phyloP scores from a whole-genome alignment of 2,113 vertebrate species.

The Cryptotis parvus region DNA sequence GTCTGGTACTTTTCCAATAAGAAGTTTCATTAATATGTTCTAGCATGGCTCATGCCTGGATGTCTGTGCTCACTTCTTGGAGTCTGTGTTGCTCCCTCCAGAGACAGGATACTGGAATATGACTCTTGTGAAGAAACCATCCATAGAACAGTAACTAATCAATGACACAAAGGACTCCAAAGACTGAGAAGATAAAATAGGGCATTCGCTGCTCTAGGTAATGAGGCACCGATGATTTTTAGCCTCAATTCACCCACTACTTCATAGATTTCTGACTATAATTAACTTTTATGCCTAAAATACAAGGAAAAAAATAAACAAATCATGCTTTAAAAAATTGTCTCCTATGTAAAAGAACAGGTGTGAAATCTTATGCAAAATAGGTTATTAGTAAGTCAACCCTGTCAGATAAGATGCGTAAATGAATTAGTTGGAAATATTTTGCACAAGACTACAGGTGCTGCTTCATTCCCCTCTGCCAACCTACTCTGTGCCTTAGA shows the following conservation, averaged over 20 bases:
- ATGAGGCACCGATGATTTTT: not conserved
- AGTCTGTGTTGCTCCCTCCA: not conserved
- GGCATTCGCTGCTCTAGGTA: not conserved
- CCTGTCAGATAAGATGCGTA: not conserved
- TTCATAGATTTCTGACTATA: constrained; percentile 4
- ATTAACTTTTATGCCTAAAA: not conserved
- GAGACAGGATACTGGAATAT: not conserved
- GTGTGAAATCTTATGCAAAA: constrained; percentile 44
- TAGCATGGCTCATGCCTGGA: not conserved
- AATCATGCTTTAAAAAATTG: not conserved
- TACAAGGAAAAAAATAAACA: not conserved
- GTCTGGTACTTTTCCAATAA: constrained; percentile 64
- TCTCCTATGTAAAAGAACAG: not conserved
- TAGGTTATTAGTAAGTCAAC: constrained; percentile 9
- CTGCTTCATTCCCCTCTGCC: constrained; percentile 1
- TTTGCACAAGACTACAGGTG: not conserved
- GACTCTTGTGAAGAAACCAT: constrained; percentile 23
- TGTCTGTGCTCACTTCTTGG: not conserved
- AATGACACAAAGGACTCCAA: not conserved
- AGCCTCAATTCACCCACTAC: not conserved
- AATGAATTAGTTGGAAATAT: constrained; percentile 56
- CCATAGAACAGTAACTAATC: not conserved
- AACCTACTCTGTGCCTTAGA: not conserved
- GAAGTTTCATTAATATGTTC: constrained; percentile 33
- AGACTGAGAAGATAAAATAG: not conserved